These are phyloP conservation scores for Eristalinus aeneus DNA, from an alignment of 2,888 invertebrate genomes.

Conservation along the genomic window DNA sequence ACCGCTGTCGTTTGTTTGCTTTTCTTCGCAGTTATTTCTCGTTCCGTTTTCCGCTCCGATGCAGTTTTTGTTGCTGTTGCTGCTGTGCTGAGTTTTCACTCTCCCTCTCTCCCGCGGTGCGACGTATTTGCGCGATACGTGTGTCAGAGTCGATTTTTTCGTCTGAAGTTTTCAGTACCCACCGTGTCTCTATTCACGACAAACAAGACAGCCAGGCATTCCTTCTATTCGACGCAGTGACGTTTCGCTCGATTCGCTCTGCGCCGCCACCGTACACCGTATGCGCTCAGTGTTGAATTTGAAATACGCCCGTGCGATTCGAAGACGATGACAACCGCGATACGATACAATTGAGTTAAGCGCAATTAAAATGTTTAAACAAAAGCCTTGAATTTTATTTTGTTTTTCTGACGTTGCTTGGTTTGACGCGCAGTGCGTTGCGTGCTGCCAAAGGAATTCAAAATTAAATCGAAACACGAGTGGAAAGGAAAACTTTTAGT, in stretches of 20 bases:
- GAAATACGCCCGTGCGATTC: conserved; percentile 45
- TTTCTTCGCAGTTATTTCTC: conserved; percentile 16
- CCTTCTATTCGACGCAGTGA: conserved; percentile 39
- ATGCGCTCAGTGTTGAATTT: conserved; percentile 50
- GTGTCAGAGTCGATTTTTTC: conserved; percentile 35
- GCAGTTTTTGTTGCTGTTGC: conserved; percentile 32
- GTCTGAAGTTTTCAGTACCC: conserved; percentile 23
- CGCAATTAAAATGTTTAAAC: conserved; percentile 54
- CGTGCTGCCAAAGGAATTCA: conserved; percentile 9
- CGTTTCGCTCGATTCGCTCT: conserved; percentile 39
- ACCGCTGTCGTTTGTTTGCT: neutral
- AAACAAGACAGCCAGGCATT: neutral
- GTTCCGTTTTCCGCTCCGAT: conserved; percentile 68
- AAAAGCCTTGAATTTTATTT: conserved; percentile 58
- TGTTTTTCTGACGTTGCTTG: conserved; percentile 5
- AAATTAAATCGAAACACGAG: neutral
- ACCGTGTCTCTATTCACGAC: conserved; percentile 12
- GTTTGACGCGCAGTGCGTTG: conserved; percentile 1
- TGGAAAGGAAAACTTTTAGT: conserved; percentile 4
- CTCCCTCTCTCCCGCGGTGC: neutral
- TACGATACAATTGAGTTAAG: conserved; percentile 39
- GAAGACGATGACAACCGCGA: conserved; percentile 9
- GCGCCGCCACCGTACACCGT: neutral
- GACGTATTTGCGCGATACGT: conserved; percentile 5
- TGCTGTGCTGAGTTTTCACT: conserved; percentile 1